A percentile compares a stretch with the other conserved stretches of the same genome.
phyloP scores from a whole-genome alignment of 2,888 invertebrate species.

The Xiphydria camelus region DNA sequence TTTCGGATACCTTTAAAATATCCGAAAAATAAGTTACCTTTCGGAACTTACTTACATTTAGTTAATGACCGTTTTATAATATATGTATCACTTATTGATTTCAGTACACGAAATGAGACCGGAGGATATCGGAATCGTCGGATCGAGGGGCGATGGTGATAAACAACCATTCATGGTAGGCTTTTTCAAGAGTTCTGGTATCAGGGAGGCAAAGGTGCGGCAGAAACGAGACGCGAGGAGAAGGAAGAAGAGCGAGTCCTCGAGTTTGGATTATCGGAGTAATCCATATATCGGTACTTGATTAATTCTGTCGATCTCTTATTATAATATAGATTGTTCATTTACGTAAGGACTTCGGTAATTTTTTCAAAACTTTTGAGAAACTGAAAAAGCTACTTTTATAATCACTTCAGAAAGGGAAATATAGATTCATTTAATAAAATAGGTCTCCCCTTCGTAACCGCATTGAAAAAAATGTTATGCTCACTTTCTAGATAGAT shows the following conservation, averaged over 20 bases:
- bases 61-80: no score
- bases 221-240: slow-evolving; percentile 65
- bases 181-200: slow-evolving; percentile 74
- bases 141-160: slow-evolving; percentile 75
- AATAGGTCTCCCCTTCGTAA: no score
- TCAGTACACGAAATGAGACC: slow-evolving; percentile 79
- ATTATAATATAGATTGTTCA: slow-evolving; percentile 6
- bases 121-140: slow-evolving; percentile 82
- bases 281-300: slow-evolving; percentile 65
- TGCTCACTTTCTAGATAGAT: no score
- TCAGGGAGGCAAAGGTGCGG: slow-evolving; percentile 61
- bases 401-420: no score
- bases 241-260: slow-evolving; percentile 59
- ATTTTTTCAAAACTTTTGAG: no score
- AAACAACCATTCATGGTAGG: slow-evolving; percentile 92
- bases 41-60: neutral
- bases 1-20: neutral
- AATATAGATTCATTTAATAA: no score
- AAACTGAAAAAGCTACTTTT: no score
- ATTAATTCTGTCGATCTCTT: slow-evolving; percentile 7
- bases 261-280: slow-evolving; percentile 59
- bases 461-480: no score
- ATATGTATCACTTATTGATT: slow-evolving; percentile 31
- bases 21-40: no score
- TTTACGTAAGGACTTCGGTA: no score